A percentile compares a stretch with the other conserved stretches of the same genome.
Evolutionary conservation across 2,888 invertebrate species (phyloP).

Genomic region (Leptopilina syphax): DNA sequence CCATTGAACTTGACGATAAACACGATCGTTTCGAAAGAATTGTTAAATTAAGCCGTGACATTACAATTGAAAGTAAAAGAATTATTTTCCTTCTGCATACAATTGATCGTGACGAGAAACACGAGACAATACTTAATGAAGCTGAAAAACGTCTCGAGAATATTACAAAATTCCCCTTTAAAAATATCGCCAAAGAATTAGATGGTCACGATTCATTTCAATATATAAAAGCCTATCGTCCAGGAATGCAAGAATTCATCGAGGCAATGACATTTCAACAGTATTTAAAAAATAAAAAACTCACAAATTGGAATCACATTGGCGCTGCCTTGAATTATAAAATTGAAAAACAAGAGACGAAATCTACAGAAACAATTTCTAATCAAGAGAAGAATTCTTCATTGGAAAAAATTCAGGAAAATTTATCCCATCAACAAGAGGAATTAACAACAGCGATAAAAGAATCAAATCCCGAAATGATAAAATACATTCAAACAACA

Average conservation of each 20-base stretch:
- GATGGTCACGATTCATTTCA: constrained; percentile 84
- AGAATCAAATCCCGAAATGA: background rate
- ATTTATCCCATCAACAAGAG: too few species aligned
- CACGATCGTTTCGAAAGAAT: constrained; percentile 91
- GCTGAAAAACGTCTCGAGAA: constrained; percentile 84
- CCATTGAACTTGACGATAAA: constrained; percentile 84
- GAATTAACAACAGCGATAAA: background rate
- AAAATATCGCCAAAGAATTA: constrained; percentile 86
- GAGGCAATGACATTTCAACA: constrained; percentile 90
- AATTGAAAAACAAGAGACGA: constrained; percentile 40
- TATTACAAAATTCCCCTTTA: constrained; percentile 81
- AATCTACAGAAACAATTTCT: background rate
- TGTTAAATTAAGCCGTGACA: constrained; percentile 88
- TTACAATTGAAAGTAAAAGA: constrained; percentile 93
- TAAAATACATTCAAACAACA: constrained; percentile 62
- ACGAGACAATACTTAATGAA: constrained; percentile 79
- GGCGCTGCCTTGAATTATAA: constrained; percentile 79
- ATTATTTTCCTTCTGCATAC: constrained; percentile 92
- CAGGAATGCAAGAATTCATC: constrained; percentile 88
- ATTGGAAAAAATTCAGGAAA: background rate
- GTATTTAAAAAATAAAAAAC: constrained; percentile 80
- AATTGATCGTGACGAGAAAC: constrained; percentile 80
- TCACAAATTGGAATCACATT: constrained; percentile 82
- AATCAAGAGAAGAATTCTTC: background rate
- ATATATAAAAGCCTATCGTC: constrained; percentile 83